phyloP scores from a whole-genome alignment of 1,140 invertebrate genomes.

The Philotrypesis tridentata region DNA sequence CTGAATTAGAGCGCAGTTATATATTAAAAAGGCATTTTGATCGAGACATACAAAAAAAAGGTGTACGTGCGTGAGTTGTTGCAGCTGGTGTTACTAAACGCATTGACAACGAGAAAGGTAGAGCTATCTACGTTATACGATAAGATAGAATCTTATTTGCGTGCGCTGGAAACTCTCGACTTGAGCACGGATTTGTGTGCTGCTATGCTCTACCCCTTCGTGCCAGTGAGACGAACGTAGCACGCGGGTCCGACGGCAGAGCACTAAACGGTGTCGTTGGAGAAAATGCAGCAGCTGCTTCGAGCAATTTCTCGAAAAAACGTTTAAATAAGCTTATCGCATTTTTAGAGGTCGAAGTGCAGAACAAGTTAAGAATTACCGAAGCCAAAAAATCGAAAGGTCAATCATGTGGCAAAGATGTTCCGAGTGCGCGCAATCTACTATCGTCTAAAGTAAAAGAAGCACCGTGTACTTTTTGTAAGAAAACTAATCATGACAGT shows the following conservation, averaged over 20 bases:
- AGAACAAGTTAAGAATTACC: neutral
- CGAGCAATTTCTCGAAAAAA: neutral
- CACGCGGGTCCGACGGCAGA: too few species aligned
- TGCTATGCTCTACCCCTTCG: slow-evolving; percentile 61
- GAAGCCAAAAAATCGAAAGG: too few species aligned
- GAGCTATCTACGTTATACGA: slow-evolving; percentile 57
- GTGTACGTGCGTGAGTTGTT: slow-evolving; percentile 52
- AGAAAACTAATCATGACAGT: slow-evolving; percentile 32
- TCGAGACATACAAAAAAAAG: neutral
- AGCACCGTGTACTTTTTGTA: neutral
- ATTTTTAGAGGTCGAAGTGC: neutral
- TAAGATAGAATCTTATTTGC: slow-evolving; percentile 58
- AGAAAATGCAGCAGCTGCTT: too few species aligned
- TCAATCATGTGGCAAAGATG: neutral
- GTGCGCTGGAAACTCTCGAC: slow-evolving; percentile 57
- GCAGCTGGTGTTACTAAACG: slow-evolving; percentile 44
- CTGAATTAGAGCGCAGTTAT: slow-evolving; percentile 46
- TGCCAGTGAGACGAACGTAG: neutral
- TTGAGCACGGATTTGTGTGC: slow-evolving; percentile 62
- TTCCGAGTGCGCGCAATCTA: neutral
- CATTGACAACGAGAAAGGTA: slow-evolving; percentile 4
- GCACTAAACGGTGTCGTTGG: too few species aligned
- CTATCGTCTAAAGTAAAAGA: neutral
- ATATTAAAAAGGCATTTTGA: slow-evolving; percentile 52
- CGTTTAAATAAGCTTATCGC: neutral